phyloP scores from a whole-genome alignment of 2,888 invertebrate genomes.

The Sinopyrophorus schimmeli region DNA sequence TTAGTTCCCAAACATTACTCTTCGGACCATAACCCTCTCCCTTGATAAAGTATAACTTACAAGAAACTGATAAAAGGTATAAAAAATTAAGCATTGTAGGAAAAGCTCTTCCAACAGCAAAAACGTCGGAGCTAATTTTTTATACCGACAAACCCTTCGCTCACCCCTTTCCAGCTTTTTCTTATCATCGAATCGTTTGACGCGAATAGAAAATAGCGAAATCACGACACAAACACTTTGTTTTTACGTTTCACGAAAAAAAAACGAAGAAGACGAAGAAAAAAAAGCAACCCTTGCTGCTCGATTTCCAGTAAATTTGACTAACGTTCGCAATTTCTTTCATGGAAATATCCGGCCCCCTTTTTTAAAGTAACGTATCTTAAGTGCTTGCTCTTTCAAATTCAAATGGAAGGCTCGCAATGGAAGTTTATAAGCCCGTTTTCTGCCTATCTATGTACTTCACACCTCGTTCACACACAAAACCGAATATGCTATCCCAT shows the following conservation, averaged over 20 bases:
- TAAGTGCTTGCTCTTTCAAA: constrained; percentile 24
- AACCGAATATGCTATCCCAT: constrained; percentile 21
- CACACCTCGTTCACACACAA: constrained; percentile 20
- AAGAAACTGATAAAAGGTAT: constrained; percentile 25
- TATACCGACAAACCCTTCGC: constrained; percentile 5
- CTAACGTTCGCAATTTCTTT: constrained; percentile 10
- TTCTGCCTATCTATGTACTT: constrained; percentile 22
- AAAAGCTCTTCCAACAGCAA: constrained; percentile 12
- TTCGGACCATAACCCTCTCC: constrained; percentile 24
- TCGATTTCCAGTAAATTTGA: constrained; percentile 12
- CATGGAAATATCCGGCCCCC: too few relatives aligned
- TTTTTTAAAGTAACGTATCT: constrained; percentile 17
- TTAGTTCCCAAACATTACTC: constrained; percentile 38
- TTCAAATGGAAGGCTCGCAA: constrained; percentile 20
- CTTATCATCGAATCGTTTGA: not conserved
- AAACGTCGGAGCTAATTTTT: constrained; percentile 19
- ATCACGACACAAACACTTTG: not conserved
- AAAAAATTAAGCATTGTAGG: constrained; percentile 20
- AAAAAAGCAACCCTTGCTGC: too few relatives aligned
- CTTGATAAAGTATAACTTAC: constrained; percentile 38
- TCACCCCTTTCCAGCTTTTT: too few relatives aligned
- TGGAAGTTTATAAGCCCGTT: constrained; percentile 20
- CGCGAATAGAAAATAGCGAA: not conserved
- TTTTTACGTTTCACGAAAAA: not conserved
- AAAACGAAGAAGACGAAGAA: not conserved